A percentile compares a stretch with the other conserved stretches of the same genome.
These are phyloP conservation scores for Sula dactylatra DNA, from an alignment of 2,113 vertebrate genomes.

Conservation along the genomic window DNA sequence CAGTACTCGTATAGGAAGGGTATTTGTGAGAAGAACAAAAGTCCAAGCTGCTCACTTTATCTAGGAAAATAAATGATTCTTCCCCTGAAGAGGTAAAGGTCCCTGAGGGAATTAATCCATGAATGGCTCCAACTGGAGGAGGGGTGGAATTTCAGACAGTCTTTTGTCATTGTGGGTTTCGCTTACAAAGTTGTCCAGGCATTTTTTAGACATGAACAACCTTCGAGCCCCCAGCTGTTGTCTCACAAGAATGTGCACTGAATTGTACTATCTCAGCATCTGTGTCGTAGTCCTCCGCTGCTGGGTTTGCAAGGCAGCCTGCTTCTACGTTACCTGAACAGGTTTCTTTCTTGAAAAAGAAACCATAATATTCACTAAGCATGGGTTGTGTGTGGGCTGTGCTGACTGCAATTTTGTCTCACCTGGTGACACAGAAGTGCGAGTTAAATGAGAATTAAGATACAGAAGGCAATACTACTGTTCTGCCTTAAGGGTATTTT, in stretches of 20 bases:
- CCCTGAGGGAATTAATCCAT: not conserved
- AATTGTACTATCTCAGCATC: not conserved
- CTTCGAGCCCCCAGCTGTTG: not conserved
- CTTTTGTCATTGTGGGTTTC: not conserved
- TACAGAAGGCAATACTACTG: fast-evolving
- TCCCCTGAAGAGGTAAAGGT: not conserved
- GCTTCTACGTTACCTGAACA: fast-evolving
- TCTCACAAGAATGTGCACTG: not conserved
- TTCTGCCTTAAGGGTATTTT: not conserved
- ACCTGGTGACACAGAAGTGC: fast-evolving
- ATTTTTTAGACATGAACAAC: not conserved
- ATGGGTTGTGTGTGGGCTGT: fast-evolving
- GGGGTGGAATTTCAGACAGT: not conserved
- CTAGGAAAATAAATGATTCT: not conserved
- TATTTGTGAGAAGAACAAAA: not conserved
- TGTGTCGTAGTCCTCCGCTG: fast-evolving
- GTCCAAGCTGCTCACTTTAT: not conserved
- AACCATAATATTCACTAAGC: not conserved
- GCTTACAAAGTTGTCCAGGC: not conserved
- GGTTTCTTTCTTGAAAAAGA: too few relatives aligned
- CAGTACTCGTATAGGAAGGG: not conserved
- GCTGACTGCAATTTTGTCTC: not conserved
- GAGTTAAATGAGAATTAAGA: not conserved
- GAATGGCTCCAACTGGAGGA: not conserved
- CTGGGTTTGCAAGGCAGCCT: not conserved